These are phyloP conservation scores for Cotesia chilonis DNA, from an alignment of 1,140 invertebrate genomes.

Conservation along the genomic window DNA sequence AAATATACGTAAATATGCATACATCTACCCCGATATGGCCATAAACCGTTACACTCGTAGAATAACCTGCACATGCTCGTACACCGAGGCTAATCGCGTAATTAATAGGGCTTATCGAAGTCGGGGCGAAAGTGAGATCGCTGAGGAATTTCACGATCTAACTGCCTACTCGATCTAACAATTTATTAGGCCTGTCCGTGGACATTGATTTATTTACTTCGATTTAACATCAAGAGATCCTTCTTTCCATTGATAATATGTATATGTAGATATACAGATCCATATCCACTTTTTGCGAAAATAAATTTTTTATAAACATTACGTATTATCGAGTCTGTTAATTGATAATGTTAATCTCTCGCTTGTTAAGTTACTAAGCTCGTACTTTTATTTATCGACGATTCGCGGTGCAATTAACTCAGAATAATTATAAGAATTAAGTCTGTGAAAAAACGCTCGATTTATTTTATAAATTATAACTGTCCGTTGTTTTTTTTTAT, in stretches of 20 bases:
- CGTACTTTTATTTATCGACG: not conserved
- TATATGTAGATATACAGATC: too few species aligned
- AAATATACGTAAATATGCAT: constrained; percentile 11
- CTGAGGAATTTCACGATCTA: constrained; percentile 23
- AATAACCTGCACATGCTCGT: constrained; percentile 8
- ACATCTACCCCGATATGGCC: constrained; percentile 13
- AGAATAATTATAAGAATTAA: not conserved
- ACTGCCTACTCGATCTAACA: constrained; percentile 6
- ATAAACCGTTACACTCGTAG: not conserved
- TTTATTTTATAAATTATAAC: too few species aligned
- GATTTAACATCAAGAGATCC: constrained; percentile 22
- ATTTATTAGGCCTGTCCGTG: constrained; percentile 28
- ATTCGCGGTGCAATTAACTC: not conserved
- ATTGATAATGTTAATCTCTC: constrained; percentile 12
- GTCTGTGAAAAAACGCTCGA: too few species aligned
- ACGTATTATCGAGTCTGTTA: not conserved
- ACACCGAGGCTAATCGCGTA: constrained; percentile 28
- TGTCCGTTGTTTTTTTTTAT: too few species aligned
- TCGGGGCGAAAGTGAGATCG: constrained; percentile 30
- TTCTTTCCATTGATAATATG: constrained; percentile 19
- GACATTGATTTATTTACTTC: constrained; percentile 25
- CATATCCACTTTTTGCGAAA: constrained; percentile 3
- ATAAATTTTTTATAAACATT: too few species aligned
- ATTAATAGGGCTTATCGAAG: constrained; percentile 34
- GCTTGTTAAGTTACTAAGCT: not conserved